phyloP scores from a whole-genome alignment of 2,888 invertebrate species.

The Callosobruchus maculatus region DNA sequence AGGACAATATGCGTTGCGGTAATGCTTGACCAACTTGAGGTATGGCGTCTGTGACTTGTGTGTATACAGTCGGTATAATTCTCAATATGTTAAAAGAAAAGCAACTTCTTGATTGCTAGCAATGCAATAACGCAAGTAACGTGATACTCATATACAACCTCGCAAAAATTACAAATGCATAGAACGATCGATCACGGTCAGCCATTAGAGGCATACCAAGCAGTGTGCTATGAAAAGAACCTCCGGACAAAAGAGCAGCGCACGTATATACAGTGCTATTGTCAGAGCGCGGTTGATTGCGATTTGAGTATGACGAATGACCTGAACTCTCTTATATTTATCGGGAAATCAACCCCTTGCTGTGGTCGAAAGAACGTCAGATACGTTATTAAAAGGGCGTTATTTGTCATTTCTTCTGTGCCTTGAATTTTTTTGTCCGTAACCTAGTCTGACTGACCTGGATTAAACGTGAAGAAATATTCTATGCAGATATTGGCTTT shows the following conservation, averaged over 20 bases:
- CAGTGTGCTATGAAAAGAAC: constrained; percentile 1
- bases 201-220: neutral
- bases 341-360: constrained; percentile 33
- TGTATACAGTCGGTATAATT: too few species aligned
- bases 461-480: neutral
- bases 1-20: too few species aligned
- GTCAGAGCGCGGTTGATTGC: constrained; percentile 44
- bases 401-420: constrained; percentile 24
- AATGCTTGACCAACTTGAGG: too few species aligned
- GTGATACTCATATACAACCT: neutral
- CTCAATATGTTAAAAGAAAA: too few species aligned
- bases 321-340: constrained; percentile 33
- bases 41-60: too few species aligned
- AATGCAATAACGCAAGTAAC: neutral
- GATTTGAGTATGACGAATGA: constrained; percentile 48
- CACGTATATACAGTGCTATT: constrained; percentile 26
- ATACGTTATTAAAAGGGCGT: constrained; percentile 31
- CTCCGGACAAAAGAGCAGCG: constrained; percentile 11
- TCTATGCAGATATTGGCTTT: too few species aligned
- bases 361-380: constrained; percentile 26
- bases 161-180: neutral
- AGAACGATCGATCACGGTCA: neutral
- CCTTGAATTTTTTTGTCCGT: neutral
- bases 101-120: too few species aligned
- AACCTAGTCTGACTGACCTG: neutral